Percentiles rank a stretch among this genome's conserved stretches.
phyloP scores from a whole-genome alignment of 2,888 invertebrate genomes.

The Doris montereyensis region DNA sequence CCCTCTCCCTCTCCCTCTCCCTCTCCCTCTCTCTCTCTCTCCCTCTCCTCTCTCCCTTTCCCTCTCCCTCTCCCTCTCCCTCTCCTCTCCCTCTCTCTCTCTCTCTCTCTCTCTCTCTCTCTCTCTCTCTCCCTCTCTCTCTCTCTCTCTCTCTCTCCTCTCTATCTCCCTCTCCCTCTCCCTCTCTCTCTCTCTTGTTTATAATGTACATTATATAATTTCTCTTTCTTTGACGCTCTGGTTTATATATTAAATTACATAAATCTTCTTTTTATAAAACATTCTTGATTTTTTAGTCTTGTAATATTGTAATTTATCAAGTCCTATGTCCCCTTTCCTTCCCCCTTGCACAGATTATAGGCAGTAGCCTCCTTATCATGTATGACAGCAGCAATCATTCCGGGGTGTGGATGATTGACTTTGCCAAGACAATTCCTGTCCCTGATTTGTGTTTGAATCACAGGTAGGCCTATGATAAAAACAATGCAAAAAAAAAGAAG shows the following conservation, averaged over 20 bases:
- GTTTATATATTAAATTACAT: not conserved
- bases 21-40: too few species aligned
- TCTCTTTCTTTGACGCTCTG: constrained; percentile 53
- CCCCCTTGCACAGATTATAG: constrained; percentile 61
- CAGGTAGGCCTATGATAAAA: constrained; percentile 55
- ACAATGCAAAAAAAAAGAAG: not conserved
- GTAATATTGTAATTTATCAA: not conserved
- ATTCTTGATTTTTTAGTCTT: not conserved
- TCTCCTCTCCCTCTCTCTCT: too few species aligned
- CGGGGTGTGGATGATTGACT: constrained; percentile 97
- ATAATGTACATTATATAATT: too few species aligned
- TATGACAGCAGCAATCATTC: constrained; percentile 87
- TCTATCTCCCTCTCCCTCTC: too few species aligned
- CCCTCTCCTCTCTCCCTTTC: too few species aligned
- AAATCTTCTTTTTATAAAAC: not conserved
- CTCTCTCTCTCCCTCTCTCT: too few species aligned
- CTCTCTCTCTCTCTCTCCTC: too few species aligned
- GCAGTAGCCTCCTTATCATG: constrained; percentile 92
- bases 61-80: too few species aligned
- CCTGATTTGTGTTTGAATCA: constrained; percentile 82
- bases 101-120: too few species aligned
- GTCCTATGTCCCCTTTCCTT: not conserved
- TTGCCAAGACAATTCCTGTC: constrained; percentile 90
- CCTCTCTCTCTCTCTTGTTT: too few species aligned
- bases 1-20: too few species aligned